Percentiles rank a stretch among this genome's conserved stretches.
Evolutionary conservation across 2,797 vertebrate species (phyloP).

Genomic region (Sebastes itinus): DNA sequence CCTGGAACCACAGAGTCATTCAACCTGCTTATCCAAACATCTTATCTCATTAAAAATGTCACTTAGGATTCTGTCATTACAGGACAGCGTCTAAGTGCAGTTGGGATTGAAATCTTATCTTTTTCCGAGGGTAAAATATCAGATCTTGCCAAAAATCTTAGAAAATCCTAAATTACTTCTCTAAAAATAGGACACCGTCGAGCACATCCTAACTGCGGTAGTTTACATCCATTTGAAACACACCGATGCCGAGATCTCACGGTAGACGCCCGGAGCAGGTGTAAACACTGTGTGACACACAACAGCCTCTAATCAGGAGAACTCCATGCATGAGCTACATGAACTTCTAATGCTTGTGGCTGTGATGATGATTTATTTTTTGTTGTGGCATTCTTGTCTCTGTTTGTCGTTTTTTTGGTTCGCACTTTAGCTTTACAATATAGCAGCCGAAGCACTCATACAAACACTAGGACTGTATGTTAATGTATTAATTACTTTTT

Average conservation of each 20-base stretch:
- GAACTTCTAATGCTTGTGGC: background rate
- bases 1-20: slow-evolving; percentile 1
- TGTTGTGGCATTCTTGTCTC: background rate
- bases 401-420: background rate
- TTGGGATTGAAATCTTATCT: slow-evolving; percentile 50
- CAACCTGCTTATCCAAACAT: slow-evolving; percentile 43
- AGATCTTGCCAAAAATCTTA: slow-evolving; percentile 33
- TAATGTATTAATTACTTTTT: background rate
- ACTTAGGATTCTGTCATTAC: slow-evolving; percentile 39
- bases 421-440: background rate
- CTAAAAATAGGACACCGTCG: slow-evolving; percentile 32
- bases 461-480: background rate
- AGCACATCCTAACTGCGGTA: background rate
- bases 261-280: slow-evolving; percentile 11
- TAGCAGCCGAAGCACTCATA: background rate
- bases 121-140: slow-evolving; percentile 28
- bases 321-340: background rate
- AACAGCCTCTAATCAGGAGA: slow-evolving; percentile 17
- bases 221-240: slow-evolving; percentile 15
- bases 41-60: slow-evolving; percentile 42
- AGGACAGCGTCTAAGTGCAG: slow-evolving; percentile 15
- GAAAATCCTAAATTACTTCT: slow-evolving; percentile 45
- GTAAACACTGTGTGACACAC: background rate
- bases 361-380: slow-evolving; percentile 22
- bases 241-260: slow-evolving; percentile 7